Evolutionary conservation across 2,888 invertebrate genomes (phyloP), one percentile per base, ranked within the genome.

Genomic region (Clunio marinus): DNA sequence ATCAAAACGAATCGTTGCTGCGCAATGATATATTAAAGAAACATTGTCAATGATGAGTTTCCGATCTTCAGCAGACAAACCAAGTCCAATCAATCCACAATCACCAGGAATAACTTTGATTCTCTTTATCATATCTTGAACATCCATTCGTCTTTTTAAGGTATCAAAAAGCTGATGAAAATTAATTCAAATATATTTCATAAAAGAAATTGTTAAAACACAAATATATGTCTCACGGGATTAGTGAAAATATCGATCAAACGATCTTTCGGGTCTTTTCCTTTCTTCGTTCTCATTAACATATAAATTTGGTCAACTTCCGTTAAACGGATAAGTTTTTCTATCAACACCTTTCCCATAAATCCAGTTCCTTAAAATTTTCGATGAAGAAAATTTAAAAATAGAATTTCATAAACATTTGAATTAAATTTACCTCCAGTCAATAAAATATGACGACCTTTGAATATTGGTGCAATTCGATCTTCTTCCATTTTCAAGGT

Each of bases 11-110:
- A 88, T 83, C 15, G 87, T 87, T 1, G 88, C 88, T 1, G 88
- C 88, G 69, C 86, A 84, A 75, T 98, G 98, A 75, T 93, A 90
- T n/a, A 98, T 88, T 41, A 96, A 84, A 65, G 90, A 81, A 0
- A 92, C 86, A 70, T 89, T 86, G 0, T 89, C 83, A 20, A 80
- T 78, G 2, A 93, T 74, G 72, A 80, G 78, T 72, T 83, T 76
- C 69, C 89, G 83, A 75, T 92, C 88, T 15, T 84, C 81, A 0
- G 81, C 76, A 1, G 85, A 86, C 59, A 93, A 78, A 0, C 87
- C 93, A 58, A 93, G 79, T 70, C 86, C 87, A 0, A 84, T 83
- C 28, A 82, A 78, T 7, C 82, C 78, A 0, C 88, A 87, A 77
- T 93, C 93, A 0, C 93, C 93, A 3, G 81, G 77, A 3, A 96